Evolutionary conservation across 2,888 invertebrate species (phyloP).

Genomic region (Campoplex capitator): DNA sequence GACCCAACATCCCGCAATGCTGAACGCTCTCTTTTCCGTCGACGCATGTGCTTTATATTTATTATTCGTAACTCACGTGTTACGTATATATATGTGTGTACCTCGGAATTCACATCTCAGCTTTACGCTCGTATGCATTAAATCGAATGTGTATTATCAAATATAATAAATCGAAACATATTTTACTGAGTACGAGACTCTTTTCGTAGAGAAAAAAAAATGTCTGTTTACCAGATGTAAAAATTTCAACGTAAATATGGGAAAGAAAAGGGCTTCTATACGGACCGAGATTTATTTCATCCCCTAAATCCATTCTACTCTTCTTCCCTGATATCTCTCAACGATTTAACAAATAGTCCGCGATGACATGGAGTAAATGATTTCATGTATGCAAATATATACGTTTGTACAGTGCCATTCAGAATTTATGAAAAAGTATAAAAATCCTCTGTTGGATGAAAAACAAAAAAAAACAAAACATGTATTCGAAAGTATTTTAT

Average conservation of each 20-base stretch:
- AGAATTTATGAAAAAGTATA: neutral
- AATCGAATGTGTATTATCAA: neutral
- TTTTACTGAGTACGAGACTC: neutral
- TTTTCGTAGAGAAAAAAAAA: neutral
- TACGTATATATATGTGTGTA: neutral
- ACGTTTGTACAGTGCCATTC: neutral
- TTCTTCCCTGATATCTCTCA: conserved; percentile 40
- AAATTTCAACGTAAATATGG: neutral
- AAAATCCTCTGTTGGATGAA: neutral
- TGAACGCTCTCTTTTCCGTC: conserved; percentile 48
- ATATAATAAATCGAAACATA: conserved; percentile 8
- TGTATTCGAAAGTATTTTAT: neutral
- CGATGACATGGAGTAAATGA: conserved; percentile 40
- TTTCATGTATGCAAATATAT: conserved; percentile 4
- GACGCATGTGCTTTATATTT: conserved; percentile 19
- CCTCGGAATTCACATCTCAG: neutral
- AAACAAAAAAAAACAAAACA: neutral
- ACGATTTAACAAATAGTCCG: conserved; percentile 64
- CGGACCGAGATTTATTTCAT: conserved; percentile 32
- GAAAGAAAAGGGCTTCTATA: neutral
- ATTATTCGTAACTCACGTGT: neutral
- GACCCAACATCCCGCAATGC: conserved; percentile 40
- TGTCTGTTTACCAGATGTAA: neutral
- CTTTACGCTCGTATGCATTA: neutral
- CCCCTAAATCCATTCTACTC: conserved; percentile 16